Evolutionary conservation across 2,888 invertebrate species (phyloP), one percentile per base, ranked within the genome.

Genomic region (Aleiodes testaceus): DNA sequence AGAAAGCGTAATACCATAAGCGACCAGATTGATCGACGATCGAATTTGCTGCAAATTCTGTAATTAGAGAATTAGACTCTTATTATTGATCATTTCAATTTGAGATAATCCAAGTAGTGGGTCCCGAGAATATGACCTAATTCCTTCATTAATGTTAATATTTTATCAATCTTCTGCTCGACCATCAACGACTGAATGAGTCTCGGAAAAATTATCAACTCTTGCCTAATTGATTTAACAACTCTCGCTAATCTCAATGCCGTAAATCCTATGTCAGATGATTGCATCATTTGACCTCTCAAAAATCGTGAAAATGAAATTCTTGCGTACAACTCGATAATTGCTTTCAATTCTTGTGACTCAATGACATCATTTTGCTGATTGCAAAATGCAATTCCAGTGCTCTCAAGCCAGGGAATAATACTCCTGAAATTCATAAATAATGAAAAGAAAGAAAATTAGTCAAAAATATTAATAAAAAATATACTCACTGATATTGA

Each of bases 1-100:
- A 89, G 26, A 91, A 85, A 6, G 89, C 89, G 80, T 91, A 91
- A 80, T 91, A 93, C 91, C 91, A 92, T 0, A 90, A 89, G 77
- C 88, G 88, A 52, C 90, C 91, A 84, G 84, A 84, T 80, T 85
- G 85, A 73, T 87, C 87, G 72, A 82, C 74, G 66, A 85, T 81
- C 30, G 81, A 79, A 53, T 76, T 75, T 7, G 81, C 80, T 30
- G 79, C 72, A 26, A 80, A 81, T 77, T 85, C 85, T 84, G 70
- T 47, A 55, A 52, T 53, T 63, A 55, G 16, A 30, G n/a, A 26
- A 5, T 26, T 26, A 5, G 4, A 26, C 26, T 5, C 26, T 0
- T 3, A 5, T 26, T 26, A 26, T 26, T 26, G 26, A 26, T 26
- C 5, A 26, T 26, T 26, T 26, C 5, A 26, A 2, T 26, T 26